phyloP scores from a whole-genome alignment of 1,140 invertebrate species.

The Drosophila takahashii region DNA sequence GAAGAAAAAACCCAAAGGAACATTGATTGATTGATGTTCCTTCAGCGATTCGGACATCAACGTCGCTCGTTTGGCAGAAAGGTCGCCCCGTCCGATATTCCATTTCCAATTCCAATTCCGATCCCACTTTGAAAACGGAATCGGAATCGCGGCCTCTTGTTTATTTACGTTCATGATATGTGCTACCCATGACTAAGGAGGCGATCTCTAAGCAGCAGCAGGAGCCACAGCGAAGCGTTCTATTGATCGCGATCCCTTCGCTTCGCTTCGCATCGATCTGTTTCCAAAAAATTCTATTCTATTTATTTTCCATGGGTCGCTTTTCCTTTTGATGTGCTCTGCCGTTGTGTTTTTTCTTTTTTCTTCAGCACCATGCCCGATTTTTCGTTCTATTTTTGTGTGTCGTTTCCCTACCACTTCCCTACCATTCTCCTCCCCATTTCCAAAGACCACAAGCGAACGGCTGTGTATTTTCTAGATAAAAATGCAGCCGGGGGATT shows the following conservation, averaged over 20 bases:
- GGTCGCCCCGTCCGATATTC: constrained; percentile 50
- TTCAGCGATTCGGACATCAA: constrained; percentile 58
- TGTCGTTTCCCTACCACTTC: constrained; percentile 44
- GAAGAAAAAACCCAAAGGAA: constrained; percentile 14
- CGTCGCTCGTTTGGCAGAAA: constrained; percentile 64
- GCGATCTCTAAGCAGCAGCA: constrained; percentile 13
- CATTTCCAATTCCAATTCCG: constrained; percentile 29
- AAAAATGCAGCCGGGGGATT: constrained; percentile 68
- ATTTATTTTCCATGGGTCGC: constrained; percentile 79
- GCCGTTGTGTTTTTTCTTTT: constrained; percentile 36
- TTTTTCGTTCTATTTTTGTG: constrained; percentile 79
- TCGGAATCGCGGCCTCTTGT: constrained; percentile 16
- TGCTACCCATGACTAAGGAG: constrained; percentile 37
- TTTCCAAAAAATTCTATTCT: constrained; percentile 65
- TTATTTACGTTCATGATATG: constrained; percentile 64
- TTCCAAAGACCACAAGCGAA: constrained; percentile 64
- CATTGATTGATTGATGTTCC: constrained; percentile 78
- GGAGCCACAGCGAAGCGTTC: constrained; percentile 26
- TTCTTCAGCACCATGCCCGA: constrained; percentile 45
- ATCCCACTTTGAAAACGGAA: constrained; percentile 14
- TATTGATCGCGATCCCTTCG: constrained; percentile 56
- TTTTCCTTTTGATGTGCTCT: constrained; percentile 72
- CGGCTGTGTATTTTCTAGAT: constrained; percentile 70
- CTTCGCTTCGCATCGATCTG: constrained; percentile 22
- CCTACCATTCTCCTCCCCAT: constrained; percentile 28